phyloP scores from a whole-genome alignment of 2,113 vertebrate genomes.

The Phasianus colchicus region DNA sequence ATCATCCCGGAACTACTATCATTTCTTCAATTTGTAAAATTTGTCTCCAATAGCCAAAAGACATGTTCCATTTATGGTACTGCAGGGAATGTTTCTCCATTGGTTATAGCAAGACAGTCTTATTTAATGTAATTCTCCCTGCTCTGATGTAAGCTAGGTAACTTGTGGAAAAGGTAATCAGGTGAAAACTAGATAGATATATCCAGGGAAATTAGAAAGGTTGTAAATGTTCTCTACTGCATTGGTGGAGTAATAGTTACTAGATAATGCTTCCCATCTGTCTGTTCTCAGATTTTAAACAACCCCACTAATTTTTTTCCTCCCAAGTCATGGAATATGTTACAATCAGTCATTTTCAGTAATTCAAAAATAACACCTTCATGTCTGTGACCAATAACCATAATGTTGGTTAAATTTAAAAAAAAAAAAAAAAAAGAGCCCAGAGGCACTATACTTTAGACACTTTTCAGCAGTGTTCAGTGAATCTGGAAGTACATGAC shows the following conservation, averaged over 20 bases:
- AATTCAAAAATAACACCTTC: not conserved
- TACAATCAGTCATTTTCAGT: not conserved
- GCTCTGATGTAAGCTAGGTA: not conserved
- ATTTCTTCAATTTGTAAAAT: not conserved
- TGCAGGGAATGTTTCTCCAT: not conserved
- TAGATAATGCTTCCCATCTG: not conserved
- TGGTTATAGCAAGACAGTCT: not conserved
- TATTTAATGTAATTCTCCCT: not conserved
- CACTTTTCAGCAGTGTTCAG: not conserved
- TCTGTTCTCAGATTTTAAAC: not conserved
- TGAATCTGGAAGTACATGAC: not conserved
- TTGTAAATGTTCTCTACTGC: not conserved
- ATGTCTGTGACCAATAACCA: not conserved
- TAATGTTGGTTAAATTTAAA: not conserved
- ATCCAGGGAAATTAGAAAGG: not conserved
- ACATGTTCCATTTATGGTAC: rapidly evolving
- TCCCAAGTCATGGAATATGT: not conserved
- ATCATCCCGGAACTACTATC: not conserved
- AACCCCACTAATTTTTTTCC: not conserved
- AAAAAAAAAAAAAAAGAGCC: not conserved
- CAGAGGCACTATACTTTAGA: not conserved
- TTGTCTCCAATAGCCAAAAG: not conserved
- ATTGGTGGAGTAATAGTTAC: not conserved
- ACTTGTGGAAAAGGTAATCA: not conserved
- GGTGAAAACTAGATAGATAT: not conserved